Evolutionary conservation across 2,888 invertebrate species (phyloP).

Genomic region (Cartodere bifasciata): DNA sequence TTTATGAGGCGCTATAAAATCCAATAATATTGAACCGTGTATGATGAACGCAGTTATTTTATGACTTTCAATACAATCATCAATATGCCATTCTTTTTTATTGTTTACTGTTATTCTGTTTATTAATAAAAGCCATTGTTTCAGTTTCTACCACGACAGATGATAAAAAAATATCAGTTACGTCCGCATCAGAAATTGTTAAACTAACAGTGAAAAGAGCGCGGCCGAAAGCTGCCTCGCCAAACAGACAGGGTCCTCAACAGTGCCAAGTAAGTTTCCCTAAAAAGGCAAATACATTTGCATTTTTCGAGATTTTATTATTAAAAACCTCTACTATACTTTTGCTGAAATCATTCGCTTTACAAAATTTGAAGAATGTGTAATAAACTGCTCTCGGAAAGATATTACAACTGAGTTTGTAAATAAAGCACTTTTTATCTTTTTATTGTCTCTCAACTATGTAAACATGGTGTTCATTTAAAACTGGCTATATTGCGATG

Average conservation of each 20-base stretch:
- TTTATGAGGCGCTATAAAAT: no score
- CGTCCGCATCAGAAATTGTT: slow-evolving; percentile 38
- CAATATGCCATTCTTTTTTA: no score
- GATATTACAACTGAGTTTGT: neutral
- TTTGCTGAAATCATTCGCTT: neutral
- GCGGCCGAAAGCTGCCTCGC: slow-evolving; percentile 77
- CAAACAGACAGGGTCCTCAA: slow-evolving; percentile 82
- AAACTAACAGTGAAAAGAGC: slow-evolving; percentile 52
- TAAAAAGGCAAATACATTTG: neutral
- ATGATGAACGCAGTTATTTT: no score
- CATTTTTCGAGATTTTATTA: neutral
- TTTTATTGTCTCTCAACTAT: no score
- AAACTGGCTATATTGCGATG: no score
- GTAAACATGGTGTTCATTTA: no score
- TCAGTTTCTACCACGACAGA: slow-evolving; percentile 31
- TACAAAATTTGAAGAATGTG: neutral
- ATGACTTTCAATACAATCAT: no score
- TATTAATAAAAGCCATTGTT: no score
- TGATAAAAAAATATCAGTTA: slow-evolving; percentile 38
- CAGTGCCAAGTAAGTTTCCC: slow-evolving; percentile 72
- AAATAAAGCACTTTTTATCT: slow-evolving; percentile 2
- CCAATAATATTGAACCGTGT: no score
- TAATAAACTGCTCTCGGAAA: neutral
- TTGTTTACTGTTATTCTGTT: no score
- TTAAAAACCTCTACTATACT: neutral